Conservation (phyloP, 1,140 invertebrate genomes). For the Eufriesea mexicana region DNA sequence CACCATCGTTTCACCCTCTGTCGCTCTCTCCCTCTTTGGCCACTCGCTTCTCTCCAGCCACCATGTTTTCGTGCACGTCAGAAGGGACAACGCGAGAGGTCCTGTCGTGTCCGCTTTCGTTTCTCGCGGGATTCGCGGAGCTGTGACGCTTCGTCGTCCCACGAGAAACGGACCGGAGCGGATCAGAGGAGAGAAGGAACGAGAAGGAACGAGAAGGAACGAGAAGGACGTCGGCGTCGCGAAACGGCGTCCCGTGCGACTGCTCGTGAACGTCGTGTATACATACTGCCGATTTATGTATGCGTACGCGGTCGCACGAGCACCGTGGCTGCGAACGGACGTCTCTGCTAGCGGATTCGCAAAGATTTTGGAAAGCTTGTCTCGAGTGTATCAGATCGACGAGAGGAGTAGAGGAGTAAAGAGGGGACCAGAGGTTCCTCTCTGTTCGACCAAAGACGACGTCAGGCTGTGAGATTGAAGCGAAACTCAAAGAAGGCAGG, state of each 20-base stretch:
- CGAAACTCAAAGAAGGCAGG: constrained; percentile 18
- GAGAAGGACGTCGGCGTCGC: constrained; percentile 25
- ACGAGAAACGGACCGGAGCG: not conserved
- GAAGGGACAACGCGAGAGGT: not conserved
- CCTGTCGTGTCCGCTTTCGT: too few relatives aligned
- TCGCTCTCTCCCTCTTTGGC: not conserved
- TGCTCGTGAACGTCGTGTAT: constrained; percentile 13
- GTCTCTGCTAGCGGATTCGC: not conserved
- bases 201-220: not conserved
- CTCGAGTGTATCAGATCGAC: not conserved
- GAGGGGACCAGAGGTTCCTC: not conserved
- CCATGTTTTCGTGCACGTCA: constrained; percentile 2
- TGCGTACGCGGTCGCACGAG: constrained; percentile 4
- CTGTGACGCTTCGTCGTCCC: not conserved
- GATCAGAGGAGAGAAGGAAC: not conserved
- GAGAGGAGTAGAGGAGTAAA: not conserved
- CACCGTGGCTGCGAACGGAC: constrained; percentile 5
- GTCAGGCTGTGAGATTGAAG: constrained; percentile 58
- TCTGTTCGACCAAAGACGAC: constrained; percentile 46
- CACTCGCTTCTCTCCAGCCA: constrained; percentile 35
- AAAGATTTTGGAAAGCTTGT: not conserved
- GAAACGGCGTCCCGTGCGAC: constrained; percentile 21
- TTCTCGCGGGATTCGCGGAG: not conserved
- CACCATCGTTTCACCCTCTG: not conserved
- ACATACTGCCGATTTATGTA: constrained; percentile 55